Conservation (phyloP, 2,113 vertebrate genomes). For the Boulengeromyrus knoepffleri region DNA sequence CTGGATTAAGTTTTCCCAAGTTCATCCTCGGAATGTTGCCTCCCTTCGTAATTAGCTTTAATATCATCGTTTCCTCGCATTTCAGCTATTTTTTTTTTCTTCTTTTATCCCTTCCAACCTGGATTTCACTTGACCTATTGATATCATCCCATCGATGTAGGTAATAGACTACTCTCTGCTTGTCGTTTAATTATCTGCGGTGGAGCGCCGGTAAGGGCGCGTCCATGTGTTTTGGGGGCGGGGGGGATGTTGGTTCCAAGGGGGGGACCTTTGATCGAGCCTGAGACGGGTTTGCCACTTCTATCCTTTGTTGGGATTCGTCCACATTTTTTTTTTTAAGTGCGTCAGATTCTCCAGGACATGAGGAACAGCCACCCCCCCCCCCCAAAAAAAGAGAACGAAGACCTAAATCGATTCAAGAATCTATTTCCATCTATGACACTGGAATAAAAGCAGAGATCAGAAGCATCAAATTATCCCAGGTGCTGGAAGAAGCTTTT, state of each 20-base stretch:
- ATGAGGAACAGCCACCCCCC: background rate
- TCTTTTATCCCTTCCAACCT: slow-evolving; percentile 14
- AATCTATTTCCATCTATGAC: background rate
- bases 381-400: background rate
- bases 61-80: slow-evolving; percentile 24
- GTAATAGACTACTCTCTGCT: background rate
- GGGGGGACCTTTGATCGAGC: background rate
- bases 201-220: background rate
- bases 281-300: background rate
- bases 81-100: slow-evolving; percentile 11
- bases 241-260: background rate
- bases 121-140: background rate
- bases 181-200: background rate
- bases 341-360: background rate
- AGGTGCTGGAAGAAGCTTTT: slow-evolving; percentile 1
- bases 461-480: background rate
- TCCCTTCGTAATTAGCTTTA: slow-evolving; percentile 56
- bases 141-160: background rate
- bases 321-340: background rate
- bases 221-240: background rate
- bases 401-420: background rate
- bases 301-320: background rate
- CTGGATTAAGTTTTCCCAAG: slow-evolving; percentile 55
- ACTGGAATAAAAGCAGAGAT: background rate
- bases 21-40: slow-evolving; percentile 55